phyloP scores from a whole-genome alignment of 2,797 vertebrate species.

The Pantherophis vulpinus region DNA sequence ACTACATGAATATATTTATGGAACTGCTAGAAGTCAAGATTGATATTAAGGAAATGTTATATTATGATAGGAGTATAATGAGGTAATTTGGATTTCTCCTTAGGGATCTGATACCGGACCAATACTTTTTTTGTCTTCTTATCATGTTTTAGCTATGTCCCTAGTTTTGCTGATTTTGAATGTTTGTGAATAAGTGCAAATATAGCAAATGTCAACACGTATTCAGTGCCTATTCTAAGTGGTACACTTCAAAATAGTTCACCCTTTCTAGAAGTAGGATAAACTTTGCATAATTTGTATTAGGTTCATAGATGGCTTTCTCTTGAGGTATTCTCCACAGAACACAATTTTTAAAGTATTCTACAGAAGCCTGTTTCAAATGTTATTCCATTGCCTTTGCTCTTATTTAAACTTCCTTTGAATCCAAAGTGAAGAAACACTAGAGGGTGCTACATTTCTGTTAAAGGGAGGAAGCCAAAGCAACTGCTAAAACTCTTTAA shows the following conservation, averaged over 20 bases:
- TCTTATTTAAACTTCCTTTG: not conserved
- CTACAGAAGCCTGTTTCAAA: not conserved
- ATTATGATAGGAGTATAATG: not conserved
- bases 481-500: not conserved
- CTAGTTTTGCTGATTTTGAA: not conserved
- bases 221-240: not conserved
- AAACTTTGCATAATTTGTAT: not conserved
- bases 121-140: not conserved
- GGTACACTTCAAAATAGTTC: not conserved
- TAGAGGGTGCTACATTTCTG: conserved; percentile 47
- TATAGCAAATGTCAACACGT: not conserved
- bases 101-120: not conserved
- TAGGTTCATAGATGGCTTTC: not conserved
- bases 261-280: not conserved
- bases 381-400: not conserved
- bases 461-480: rapidly evolving
- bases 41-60: not conserved
- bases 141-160: not conserved
- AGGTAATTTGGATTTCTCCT: not conserved
- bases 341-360: not conserved
- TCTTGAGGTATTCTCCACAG: not conserved
- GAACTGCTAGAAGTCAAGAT: not conserved
- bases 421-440: not conserved
- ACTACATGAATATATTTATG: not conserved
- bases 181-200: not conserved